Evolutionary conservation across 1,140 invertebrate species (phyloP).

Genomic region (Metaphire vulgaris): DNA sequence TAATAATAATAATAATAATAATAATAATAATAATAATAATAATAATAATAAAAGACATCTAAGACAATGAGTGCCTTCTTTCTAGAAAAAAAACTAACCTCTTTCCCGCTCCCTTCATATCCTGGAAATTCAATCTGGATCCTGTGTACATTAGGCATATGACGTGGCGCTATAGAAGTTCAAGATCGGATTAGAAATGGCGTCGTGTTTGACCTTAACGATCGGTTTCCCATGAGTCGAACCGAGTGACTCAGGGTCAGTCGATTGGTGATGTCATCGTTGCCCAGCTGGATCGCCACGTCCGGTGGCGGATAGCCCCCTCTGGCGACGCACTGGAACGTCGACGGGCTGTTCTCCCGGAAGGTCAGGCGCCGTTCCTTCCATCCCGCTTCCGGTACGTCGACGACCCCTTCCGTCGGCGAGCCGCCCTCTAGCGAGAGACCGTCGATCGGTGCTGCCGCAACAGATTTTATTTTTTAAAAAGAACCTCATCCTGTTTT

Average conservation of each 20-base stretch:
- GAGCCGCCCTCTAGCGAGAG: neutral
- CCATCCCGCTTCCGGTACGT: neutral
- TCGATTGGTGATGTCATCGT: conserved; percentile 18
- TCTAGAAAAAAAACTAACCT: too few relatives aligned
- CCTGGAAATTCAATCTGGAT: too few relatives aligned
- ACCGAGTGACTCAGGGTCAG: neutral
- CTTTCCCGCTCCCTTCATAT: too few relatives aligned
- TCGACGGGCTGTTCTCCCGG: neutral
- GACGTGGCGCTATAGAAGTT: too few relatives aligned
- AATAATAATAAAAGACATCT: too few relatives aligned
- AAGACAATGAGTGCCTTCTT: too few relatives aligned
- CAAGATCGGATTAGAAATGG: too few relatives aligned
- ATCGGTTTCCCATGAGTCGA: conserved; percentile 4
- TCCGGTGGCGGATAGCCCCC: conserved; percentile 27
- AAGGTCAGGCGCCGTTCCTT: conserved; percentile 12
- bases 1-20: too few relatives aligned
- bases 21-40: too few relatives aligned
- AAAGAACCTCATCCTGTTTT: neutral
- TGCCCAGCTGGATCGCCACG: conserved; percentile 15
- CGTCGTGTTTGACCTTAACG: too few relatives aligned
- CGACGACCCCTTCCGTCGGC: neutral
- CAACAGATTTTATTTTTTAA: neutral
- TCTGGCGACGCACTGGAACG: conserved; percentile 17
- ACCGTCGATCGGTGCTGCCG: neutral
- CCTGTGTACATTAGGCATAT: too few relatives aligned